Evolutionary conservation across 2,888 invertebrate species (phyloP).

Genomic region (Epirrhoe tristata): DNA sequence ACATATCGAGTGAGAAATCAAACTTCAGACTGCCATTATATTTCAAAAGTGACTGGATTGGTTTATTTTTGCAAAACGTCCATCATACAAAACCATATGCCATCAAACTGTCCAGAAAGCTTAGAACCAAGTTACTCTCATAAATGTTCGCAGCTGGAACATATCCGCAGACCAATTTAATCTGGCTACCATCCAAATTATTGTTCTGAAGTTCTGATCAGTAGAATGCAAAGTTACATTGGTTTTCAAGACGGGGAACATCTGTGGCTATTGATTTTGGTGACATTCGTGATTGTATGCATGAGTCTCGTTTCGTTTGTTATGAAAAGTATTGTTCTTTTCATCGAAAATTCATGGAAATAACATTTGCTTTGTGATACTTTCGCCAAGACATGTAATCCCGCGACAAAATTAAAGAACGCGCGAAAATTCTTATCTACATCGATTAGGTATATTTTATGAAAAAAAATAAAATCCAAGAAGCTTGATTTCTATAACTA

Average conservation of each 20-base stretch:
- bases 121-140: conserved; percentile 19
- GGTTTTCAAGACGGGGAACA: conserved; percentile 34
- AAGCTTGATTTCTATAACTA: too few species aligned
- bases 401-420: background rate
- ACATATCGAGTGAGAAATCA: background rate
- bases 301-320: conserved; percentile 9
- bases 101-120: conserved; percentile 9
- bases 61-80: background rate
- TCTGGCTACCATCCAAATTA: conserved; percentile 40
- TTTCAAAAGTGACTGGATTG: background rate
- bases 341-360: background rate
- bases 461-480: too few species aligned
- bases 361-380: background rate
- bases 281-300: conserved; percentile 16
- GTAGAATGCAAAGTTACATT: conserved; percentile 42
- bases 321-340: background rate
- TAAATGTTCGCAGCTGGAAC: conserved; percentile 23
- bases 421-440: too few species aligned
- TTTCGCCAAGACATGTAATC: background rate
- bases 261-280: conserved; percentile 32
- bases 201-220: conserved; percentile 38
- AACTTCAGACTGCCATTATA: too few species aligned
- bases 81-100: background rate
- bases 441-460: too few species aligned
- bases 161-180: conserved; percentile 31